Evolutionary conservation across 2,888 invertebrate genomes (phyloP), one percentile per base, ranked within the genome.

Genomic region (Agrochola macilenta): DNA sequence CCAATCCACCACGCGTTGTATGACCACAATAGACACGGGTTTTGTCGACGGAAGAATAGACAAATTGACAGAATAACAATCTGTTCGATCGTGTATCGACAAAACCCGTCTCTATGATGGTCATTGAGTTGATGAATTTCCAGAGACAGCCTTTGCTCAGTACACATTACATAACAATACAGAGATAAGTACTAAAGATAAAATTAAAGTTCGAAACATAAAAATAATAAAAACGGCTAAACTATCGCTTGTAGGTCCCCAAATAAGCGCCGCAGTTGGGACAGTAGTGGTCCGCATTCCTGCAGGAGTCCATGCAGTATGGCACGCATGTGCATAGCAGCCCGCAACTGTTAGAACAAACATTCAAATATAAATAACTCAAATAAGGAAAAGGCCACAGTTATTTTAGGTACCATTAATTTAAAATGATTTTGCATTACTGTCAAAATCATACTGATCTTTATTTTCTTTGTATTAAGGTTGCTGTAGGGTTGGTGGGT

Each of bases 251-350:
- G 61, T 95, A 97, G 39, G 96, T 95, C 78, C 97, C 97, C 72
- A 97, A 93, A 82, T 94, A 97, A 4, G 97, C 91, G 73, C 92
- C 94, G 85, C 97, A 97, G 80, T 96, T 95, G 1, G 97, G 97
- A 84, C 97, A 97, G 82, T 96, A 97, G 88, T 97, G 97, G 65
- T 97, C 96, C 30, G 95, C 95, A 83, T 94, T 97, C 84, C 96
- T 95, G 87, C 97, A 97, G 43, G 96, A 94, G 60, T 97, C 94
- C 93, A 96, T 93, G 86, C 97, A 97, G 85, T 97, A 97, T 0
- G 97, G 97, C 11, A 96, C 95, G 79, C 97, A 97, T 0, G 97
- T 97, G 97, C 97, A 97, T 20, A 69, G 61, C n/a, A 69, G 30
- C 46, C 83, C 30, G 57, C 80, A 84, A 2, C 84, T 82, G 81